These are phyloP conservation scores for Choloepus hoffmanni DNA, from an alignment of 2,113 vertebrate species.

Conservation along the genomic window DNA sequence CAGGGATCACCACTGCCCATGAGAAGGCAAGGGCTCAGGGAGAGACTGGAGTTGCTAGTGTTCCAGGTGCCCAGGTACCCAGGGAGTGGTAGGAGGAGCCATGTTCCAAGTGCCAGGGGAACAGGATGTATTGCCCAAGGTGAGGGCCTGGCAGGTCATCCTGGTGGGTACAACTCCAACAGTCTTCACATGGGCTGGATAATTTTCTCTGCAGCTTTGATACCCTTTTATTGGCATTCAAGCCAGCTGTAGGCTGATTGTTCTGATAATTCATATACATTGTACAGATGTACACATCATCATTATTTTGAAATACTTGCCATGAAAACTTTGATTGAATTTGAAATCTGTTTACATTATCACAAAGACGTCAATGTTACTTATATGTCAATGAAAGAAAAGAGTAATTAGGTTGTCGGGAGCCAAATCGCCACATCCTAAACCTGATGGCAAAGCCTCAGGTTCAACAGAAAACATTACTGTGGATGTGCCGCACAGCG, in stretches of 20 bases:
- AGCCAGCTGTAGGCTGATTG: not conserved
- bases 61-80: not conserved
- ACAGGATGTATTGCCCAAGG: not conserved
- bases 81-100: not conserved
- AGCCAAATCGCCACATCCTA: no score
- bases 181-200: not conserved
- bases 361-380: conserved; percentile 34
- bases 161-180: not conserved
- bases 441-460: no score
- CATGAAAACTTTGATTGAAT: conserved; percentile 50
- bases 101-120: not conserved
- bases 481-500: no score
- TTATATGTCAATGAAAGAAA: conserved; percentile 37
- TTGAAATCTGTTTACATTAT: conserved; percentile 50
- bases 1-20: not conserved
- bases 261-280: conserved; percentile 3
- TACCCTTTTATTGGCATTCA: not conserved
- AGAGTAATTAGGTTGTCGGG: conserved; percentile 17
- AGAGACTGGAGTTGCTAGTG: not conserved
- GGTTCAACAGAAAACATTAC: no score
- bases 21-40: not conserved
- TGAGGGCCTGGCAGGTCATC: not conserved
- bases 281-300: not conserved
- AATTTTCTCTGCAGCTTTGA: not conserved
- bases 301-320: conserved; percentile 46